Evolutionary conservation across 2,797 vertebrate genomes (phyloP), one percentile per base, ranked within the genome.

Genomic region (Percopsis omiscomaycus): DNA sequence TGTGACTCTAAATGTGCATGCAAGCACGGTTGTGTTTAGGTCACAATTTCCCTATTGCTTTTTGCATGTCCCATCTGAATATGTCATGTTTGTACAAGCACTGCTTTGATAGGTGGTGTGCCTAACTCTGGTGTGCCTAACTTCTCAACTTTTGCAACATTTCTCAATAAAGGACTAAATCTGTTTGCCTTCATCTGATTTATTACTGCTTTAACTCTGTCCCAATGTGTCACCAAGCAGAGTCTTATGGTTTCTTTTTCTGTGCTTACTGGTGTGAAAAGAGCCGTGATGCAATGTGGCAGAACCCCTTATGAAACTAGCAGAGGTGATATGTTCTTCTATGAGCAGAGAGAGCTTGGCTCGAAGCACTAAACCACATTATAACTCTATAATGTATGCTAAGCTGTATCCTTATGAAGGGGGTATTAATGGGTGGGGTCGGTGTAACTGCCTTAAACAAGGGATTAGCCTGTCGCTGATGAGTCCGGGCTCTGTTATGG

Each of bases 371-470:
- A 84, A 46, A 12, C 78, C 77, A 88, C 84, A 88, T 89, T 87
- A 88, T 80, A 87, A 84, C 74, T 75, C 79, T 16, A 59, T 94
- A 92, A 93, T 93, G 68, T 92, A 93, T 93, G 91, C 90, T 91
- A 93, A 93, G 86, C 91, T 86, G 86, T 74, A 77, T 87, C 86
- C 88, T 91, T 89, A 91, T 90, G 88, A 91, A 84, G 89, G 66
- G 79, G 45, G 91, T 88, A 90, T 92, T 92, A 92, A 90, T 89
- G 90, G 92, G 91, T 89, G 91, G 89, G 91, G 92, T 90, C 77
- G 85, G 80, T 92, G 91, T 92, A 92, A 93, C 91, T 89, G 91
- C 91, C 90, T 93, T 93, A 92, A 93, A 93, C 91, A 92, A 93
- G 91, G 92, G 93, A 94, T 94, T 93, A 93, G 89, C 82, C 80